Evolutionary conservation across 2,797 vertebrate species (phyloP), one percentile per base, ranked within the genome.

Genomic region (Allobates femoralis): DNA sequence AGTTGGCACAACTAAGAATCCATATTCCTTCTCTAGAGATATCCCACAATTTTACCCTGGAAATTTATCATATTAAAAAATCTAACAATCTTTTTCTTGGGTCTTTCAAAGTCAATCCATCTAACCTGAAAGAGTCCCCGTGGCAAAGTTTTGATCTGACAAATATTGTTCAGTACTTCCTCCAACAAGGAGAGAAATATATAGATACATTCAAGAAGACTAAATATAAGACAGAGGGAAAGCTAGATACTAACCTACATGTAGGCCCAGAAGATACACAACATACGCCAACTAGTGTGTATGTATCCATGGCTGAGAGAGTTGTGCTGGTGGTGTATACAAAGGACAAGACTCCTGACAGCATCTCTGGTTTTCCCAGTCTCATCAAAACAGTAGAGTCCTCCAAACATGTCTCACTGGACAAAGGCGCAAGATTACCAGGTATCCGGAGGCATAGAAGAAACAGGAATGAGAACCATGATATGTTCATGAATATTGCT

Each of bases 281-380:
- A 0, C 86, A 82, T 30, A 89, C 50, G 0, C 55, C 88, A n/a
- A 15, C 26, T 6, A 37, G 15, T n/a, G 21, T 41, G 28, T 81
- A 91, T 11, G 37, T 10, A 18, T 46, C 26, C 69, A 74, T 90
- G 18, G 79, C 30, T 0, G 93, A 96, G 67, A 89, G 89, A 15
- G 93, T 94, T 56, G 94, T 96, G 92, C 92, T 98, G 92, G 95
- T 98, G 4, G 90, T 98, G 85, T 97, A 97, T 92, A 95, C 95
- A 90, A 96, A 94, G 89, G 94, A 94, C 6, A 92, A 89, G 11
- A 67, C 74, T 2, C 90, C 89, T 0, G 90, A 64, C 26, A 92
- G 91, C 0, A 93, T 91, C 69, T 88, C 90, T 0, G 80, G 83
- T 10, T 89, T 91, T 0, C 91, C 92, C 88, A 97, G 95, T 46